Percentiles rank a stretch among this genome's conserved stretches.
Evolutionary conservation across 1,140 invertebrate species (phyloP).

Genomic region (Diorhabda carinulata): DNA sequence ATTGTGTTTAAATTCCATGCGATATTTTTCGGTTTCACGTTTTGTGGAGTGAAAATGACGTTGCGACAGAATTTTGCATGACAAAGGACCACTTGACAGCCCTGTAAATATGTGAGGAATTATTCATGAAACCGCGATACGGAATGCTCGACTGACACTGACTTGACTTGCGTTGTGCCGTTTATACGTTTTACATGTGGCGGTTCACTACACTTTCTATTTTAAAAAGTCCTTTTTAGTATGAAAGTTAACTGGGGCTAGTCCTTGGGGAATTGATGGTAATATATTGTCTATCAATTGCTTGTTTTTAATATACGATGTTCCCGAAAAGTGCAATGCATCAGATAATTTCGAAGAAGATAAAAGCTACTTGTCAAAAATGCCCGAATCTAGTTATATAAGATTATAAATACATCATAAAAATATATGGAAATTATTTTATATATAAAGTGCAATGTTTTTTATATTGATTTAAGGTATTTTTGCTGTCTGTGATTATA

Average conservation of each 20-base stretch:
- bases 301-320: too few species aligned
- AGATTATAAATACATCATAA: too few species aligned
- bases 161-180: constrained; percentile 22
- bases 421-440: too few species aligned
- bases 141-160: constrained; percentile 46
- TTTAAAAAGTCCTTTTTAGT: background rate
- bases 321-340: too few species aligned
- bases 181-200: background rate
- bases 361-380: too few species aligned
- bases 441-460: too few species aligned
- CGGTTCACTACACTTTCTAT: background rate
- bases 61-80: constrained; percentile 50
- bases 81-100: constrained; percentile 49
- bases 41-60: constrained; percentile 47
- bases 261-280: background rate
- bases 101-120: constrained; percentile 50
- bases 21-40: constrained; percentile 43
- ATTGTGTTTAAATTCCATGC: constrained; percentile 40
- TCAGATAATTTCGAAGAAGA: too few species aligned
- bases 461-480: too few species aligned
- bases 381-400: too few species aligned
- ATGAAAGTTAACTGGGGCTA: background rate
- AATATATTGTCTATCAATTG: too few species aligned
- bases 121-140: constrained; percentile 50
- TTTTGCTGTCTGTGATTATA: too few species aligned